Percentiles rank a stretch among this genome's conserved stretches.
Evolutionary conservation across 2,113 vertebrate genomes (phyloP).

Genomic region (Burhinus bistriatus): DNA sequence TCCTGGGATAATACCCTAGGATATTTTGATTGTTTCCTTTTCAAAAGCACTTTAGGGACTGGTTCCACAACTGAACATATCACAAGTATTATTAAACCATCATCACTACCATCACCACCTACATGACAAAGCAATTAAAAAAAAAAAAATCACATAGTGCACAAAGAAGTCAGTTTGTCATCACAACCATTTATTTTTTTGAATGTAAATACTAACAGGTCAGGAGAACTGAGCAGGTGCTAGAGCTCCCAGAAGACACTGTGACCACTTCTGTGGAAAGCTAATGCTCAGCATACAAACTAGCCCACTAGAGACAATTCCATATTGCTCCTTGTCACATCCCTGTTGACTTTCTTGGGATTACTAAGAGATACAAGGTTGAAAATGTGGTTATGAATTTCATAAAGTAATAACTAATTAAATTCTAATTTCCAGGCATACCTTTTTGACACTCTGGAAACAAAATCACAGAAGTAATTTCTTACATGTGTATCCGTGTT

Average conservation of each 20-base stretch:
- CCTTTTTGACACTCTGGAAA: neutral
- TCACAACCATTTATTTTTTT: slow-evolving; percentile 53
- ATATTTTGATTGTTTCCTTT: neutral
- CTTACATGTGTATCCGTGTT: neutral
- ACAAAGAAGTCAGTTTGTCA: slow-evolving; percentile 27
- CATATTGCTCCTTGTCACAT: neutral
- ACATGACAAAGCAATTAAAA: neutral
- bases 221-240: neutral
- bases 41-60: neutral
- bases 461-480: neutral
- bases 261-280: neutral
- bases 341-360: neutral
- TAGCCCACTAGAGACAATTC: neutral
- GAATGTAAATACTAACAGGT: neutral
- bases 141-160: slow-evolving; percentile 4
- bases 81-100: neutral
- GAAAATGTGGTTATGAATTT: neutral
- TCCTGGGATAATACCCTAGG: neutral
- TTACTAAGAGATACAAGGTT: neutral
- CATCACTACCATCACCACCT: neutral
- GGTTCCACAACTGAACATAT: neutral
- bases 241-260: neutral
- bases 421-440: neutral
- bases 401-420: neutral
- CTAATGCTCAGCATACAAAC: neutral